Percentiles rank a stretch among this genome's conserved stretches.
phyloP scores from a whole-genome alignment of 2,797 vertebrate species.

The Heterohyrax brucei region DNA sequence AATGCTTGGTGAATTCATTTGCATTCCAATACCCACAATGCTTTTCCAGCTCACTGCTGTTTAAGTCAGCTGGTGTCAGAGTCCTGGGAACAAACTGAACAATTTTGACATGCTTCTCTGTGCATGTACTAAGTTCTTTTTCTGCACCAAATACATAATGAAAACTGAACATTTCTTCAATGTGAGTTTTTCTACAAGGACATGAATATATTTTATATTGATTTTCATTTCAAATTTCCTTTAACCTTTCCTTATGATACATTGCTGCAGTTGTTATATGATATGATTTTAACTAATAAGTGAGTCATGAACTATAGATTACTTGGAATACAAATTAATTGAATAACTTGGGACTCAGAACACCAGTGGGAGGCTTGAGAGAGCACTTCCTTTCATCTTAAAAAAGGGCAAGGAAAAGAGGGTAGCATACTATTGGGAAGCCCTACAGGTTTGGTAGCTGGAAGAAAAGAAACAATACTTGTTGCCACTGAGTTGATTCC shows the following conservation, averaged over 20 bases:
- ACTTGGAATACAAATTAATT: neutral
- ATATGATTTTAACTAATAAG: constrained; percentile 55
- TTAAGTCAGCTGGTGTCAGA: constrained; percentile 86
- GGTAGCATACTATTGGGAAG: neutral
- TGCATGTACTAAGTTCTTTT: constrained; percentile 80
- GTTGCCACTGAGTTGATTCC: too few species aligned
- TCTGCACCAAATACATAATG: constrained; percentile 59
- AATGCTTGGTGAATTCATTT: constrained; percentile 84
- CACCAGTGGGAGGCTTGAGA: neutral
- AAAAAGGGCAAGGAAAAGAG: neutral
- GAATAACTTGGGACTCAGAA: constrained; percentile 44
- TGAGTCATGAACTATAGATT: neutral
- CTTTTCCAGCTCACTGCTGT: constrained; percentile 86
- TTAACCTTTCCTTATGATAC: constrained; percentile 64
- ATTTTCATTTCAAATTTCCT: constrained; percentile 57
- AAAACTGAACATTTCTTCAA: constrained; percentile 75
- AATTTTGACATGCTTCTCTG: constrained; percentile 82
- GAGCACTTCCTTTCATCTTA: neutral
- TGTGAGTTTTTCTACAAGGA: constrained; percentile 62
- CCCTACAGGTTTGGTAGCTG: neutral
- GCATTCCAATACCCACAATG: constrained; percentile 86
- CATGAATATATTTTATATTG: constrained; percentile 56
- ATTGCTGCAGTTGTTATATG: neutral
- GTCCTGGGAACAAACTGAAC: constrained; percentile 81
- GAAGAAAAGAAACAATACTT: neutral